Conservation (phyloP, 2,888 invertebrate genomes). For the Arrhopalites spinosus region DNA sequence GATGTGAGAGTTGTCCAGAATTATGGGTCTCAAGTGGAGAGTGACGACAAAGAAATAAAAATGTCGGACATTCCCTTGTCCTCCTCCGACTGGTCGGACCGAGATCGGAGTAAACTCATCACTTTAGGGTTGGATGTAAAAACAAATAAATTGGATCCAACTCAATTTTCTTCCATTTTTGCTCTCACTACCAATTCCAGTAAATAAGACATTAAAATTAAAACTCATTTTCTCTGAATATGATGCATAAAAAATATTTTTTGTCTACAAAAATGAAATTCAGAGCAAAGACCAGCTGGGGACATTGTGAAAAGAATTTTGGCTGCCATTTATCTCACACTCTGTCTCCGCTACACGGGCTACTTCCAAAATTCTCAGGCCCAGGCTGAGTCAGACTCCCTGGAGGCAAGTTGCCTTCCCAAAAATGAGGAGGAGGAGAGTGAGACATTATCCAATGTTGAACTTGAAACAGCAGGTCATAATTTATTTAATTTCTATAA, state of each 20-base stretch:
- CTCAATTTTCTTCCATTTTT: slow-evolving; percentile 58
- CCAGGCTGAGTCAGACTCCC: neutral
- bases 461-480: slow-evolving; percentile 58
- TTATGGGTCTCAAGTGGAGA: slow-evolving; percentile 5
- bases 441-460: slow-evolving; percentile 36
- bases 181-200: slow-evolving; percentile 59
- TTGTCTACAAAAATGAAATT: slow-evolving; percentile 23
- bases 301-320: slow-evolving; percentile 59
- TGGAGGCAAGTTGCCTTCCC: neutral
- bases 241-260: too few relatives aligned
- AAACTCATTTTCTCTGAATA: too few relatives aligned
- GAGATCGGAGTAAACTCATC: neutral
- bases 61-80: too few relatives aligned
- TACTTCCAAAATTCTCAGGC: slow-evolving; percentile 40
- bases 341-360: slow-evolving; percentile 58
- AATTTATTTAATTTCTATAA: too few relatives aligned
- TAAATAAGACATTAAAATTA: too few relatives aligned
- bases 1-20: neutral
- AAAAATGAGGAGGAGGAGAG: slow-evolving; percentile 14
- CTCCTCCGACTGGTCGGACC: slow-evolving; percentile 24
- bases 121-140: slow-evolving; percentile 35
- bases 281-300: slow-evolving; percentile 56
- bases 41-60: slow-evolving; percentile 21
- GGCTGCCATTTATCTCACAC: slow-evolving; percentile 60
- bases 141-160: slow-evolving; percentile 45